Conservation (phyloP, 2,797 vertebrate genomes). For the Phyllotis vaccarum region DNA sequence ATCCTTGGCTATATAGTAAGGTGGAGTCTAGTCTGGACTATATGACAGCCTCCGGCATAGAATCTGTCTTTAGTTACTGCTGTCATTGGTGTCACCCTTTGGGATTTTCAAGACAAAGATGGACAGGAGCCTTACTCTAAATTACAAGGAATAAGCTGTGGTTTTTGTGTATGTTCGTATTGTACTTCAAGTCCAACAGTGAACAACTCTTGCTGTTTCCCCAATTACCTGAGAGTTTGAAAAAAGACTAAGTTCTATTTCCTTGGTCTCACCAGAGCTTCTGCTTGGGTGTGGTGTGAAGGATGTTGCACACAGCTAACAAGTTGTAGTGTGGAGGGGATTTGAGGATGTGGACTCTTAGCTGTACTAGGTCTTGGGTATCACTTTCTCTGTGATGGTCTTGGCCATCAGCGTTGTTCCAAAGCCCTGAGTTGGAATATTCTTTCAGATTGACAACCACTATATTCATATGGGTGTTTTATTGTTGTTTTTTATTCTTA, state of each 20-base stretch:
- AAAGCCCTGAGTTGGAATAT: not conserved
- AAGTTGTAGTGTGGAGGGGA: not conserved
- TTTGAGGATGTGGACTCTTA: not conserved
- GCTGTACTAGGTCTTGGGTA: not conserved
- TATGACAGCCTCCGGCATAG: not conserved
- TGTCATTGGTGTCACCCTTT: not conserved
- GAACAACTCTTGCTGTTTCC: not conserved
- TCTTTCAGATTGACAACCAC: not conserved
- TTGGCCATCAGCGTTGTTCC: not conserved
- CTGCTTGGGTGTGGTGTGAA: not conserved
- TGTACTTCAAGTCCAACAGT: not conserved
- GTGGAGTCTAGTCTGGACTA: not conserved
- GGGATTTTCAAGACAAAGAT: slow-evolving; percentile 33
- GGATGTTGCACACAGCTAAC: too few relatives aligned
- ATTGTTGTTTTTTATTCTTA: not conserved
- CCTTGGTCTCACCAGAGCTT: not conserved
- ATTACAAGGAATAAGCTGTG: not conserved
- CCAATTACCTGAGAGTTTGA: not conserved
- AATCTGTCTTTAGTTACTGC: slow-evolving; percentile 16
- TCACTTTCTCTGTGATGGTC: not conserved
- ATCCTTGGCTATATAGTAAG: not conserved
- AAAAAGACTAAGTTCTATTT: not conserved
- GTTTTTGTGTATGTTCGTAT: not conserved
- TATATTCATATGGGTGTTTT: not conserved
- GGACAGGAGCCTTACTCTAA: not conserved